Percentiles rank a stretch among this genome's conserved stretches.
phyloP scores from a whole-genome alignment of 2,797 vertebrate species.

The Chromis chromis region DNA sequence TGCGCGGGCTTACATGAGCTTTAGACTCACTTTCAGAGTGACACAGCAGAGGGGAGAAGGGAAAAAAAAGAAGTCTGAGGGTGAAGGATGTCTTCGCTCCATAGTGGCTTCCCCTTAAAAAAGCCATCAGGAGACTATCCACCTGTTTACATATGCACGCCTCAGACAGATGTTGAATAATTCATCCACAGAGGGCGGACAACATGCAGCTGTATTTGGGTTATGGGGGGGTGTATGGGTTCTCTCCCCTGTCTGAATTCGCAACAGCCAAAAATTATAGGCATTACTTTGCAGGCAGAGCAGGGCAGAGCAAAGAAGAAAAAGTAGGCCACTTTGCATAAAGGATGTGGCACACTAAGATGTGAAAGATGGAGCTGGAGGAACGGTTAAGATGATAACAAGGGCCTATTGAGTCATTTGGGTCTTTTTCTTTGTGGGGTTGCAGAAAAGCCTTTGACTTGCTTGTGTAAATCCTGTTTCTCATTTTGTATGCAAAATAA shows the following conservation, averaged over 20 bases:
- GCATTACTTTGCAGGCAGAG: conserved; percentile 74
- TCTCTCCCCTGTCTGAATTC: conserved; percentile 57
- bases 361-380: conserved; percentile 50
- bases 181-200: conserved; percentile 78
- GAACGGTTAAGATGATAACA: conserved; percentile 34
- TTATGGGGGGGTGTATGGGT: conserved; percentile 69
- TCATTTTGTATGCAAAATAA: not conserved
- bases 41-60: conserved; percentile 10
- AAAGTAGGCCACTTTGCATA: conserved; percentile 78
- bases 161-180: conserved; percentile 84
- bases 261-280: conserved; percentile 69
- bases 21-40: conserved; percentile 51
- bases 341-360: conserved; percentile 61
- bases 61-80: conserved; percentile 21
- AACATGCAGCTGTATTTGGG: conserved; percentile 82
- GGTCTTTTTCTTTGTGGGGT: conserved; percentile 6
- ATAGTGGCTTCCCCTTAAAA: conserved; percentile 45
- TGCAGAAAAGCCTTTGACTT: not conserved
- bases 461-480: no score
- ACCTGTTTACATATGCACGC: conserved; percentile 81
- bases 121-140: conserved; percentile 69
- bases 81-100: conserved; percentile 63
- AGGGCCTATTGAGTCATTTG: conserved; percentile 3
- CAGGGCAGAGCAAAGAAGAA: conserved; percentile 29
- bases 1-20: conserved; percentile 49